phyloP scores from a whole-genome alignment of 1,140 invertebrate species.

The Marisa cornuarietis region DNA sequence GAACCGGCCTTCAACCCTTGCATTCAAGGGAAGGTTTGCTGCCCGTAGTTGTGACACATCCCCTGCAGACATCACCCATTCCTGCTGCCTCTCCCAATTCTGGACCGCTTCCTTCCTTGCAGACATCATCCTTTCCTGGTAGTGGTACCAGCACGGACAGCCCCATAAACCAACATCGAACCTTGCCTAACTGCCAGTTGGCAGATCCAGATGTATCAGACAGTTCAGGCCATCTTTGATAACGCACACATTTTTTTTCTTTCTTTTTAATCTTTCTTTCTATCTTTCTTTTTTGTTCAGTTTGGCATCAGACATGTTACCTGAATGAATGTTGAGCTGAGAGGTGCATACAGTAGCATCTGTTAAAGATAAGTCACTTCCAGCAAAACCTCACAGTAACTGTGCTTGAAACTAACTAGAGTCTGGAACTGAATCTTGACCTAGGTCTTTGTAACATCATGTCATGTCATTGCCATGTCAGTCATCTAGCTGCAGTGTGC shows the following conservation, averaged over 20 bases:
- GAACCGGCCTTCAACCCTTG: background rate
- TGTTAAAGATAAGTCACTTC: background rate
- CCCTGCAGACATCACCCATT: slow-evolving; percentile 19
- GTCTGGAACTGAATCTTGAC: background rate
- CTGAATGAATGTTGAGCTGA: background rate
- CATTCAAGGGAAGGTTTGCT: background rate
- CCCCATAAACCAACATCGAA: slow-evolving; percentile 22
- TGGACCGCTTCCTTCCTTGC: slow-evolving; percentile 3
- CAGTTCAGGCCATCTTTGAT: slow-evolving; percentile 14
- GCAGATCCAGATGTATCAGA: slow-evolving; percentile 7
- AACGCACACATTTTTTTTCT: slow-evolving; percentile 8
- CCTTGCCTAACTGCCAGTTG: slow-evolving; percentile 16
- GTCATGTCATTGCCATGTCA: background rate
- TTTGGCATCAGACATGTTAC: background rate
- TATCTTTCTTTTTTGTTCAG: no score
- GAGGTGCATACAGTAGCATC: no score
- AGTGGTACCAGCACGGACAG: background rate
- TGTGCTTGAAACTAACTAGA: background rate
- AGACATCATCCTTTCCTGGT: background rate
- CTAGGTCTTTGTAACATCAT: background rate
- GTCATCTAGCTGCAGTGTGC: background rate
- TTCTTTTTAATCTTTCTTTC: no score
- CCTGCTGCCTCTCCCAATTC: background rate
- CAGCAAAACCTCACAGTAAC: background rate
- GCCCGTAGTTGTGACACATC: slow-evolving; percentile 8